A percentile compares a stretch with the other conserved stretches of the same genome.
Conservation (phyloP, 30 jellyfish, hydroid and myxozoan species). For the Aurelia sp. region DNA sequence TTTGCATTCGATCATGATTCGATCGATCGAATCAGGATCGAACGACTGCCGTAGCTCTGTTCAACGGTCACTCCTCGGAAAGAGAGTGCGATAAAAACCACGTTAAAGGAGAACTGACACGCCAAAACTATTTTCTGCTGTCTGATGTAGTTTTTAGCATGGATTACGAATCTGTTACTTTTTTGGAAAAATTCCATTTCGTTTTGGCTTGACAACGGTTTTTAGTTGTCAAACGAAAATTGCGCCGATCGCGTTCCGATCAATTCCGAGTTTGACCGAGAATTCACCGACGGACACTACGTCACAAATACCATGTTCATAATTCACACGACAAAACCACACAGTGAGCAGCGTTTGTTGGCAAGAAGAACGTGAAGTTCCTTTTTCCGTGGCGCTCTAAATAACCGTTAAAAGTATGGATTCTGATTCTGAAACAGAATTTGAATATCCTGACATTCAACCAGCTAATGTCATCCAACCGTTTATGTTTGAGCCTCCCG, state of each 20-base stretch:
- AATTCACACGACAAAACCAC: no score
- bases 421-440: slow-evolving; percentile 4
- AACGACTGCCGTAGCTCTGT: no score
- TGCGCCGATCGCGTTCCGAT: background rate
- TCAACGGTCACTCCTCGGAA: no score
- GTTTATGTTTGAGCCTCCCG: slow-evolving; percentile 14
- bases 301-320: slow-evolving; percentile 1
- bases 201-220: background rate
- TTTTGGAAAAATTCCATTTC: background rate
- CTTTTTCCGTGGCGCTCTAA: no score
- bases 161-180: background rate
- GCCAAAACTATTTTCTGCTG: background rate
- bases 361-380: background rate
- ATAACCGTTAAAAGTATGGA: background rate
- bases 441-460: background rate
- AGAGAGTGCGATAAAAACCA: no score
- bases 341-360: background rate
- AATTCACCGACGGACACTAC: background rate
- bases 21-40: no score
- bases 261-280: background rate
- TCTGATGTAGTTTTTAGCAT: background rate
- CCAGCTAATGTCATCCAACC: background rate
- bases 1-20: no score
- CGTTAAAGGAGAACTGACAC: slow-evolving; percentile 3
- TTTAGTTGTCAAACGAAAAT: background rate